These are phyloP conservation scores for Sinotaia quadrata DNA, from an alignment of 2,888 invertebrate species.

Conservation along the genomic window DNA sequence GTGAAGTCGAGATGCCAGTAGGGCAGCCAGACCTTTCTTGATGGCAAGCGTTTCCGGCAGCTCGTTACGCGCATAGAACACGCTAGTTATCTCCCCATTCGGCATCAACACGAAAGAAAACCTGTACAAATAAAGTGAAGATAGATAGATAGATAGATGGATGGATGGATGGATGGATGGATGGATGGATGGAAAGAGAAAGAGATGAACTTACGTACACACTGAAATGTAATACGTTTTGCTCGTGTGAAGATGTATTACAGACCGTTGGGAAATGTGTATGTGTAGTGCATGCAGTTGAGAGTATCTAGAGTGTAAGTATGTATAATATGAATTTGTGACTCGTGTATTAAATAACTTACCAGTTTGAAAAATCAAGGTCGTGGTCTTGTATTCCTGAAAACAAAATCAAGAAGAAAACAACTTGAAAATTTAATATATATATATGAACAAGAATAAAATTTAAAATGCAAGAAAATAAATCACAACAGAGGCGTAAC, in stretches of 20 bases:
- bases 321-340: too few species aligned
- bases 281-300: too few species aligned
- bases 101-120: constrained; percentile 41
- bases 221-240: neutral
- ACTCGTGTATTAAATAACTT: neutral
- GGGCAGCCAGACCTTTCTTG: constrained; percentile 50
- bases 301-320: too few species aligned
- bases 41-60: constrained; percentile 37
- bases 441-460: too few species aligned
- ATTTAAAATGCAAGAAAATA: too few species aligned
- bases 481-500: neutral
- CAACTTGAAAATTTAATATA: neutral
- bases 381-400: constrained; percentile 17
- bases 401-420: neutral
- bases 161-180: too few species aligned
- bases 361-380: constrained; percentile 32
- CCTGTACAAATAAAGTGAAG: neutral
- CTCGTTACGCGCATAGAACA: constrained; percentile 42
- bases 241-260: neutral
- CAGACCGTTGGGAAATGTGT: too few species aligned
- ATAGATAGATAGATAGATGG: too few species aligned
- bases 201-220: neutral
- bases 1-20: constrained; percentile 44
- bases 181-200: too few species aligned
- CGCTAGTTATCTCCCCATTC: constrained; percentile 36